Conservation (phyloP, 2,888 invertebrate species). For the Acanthopleura granulata region DNA sequence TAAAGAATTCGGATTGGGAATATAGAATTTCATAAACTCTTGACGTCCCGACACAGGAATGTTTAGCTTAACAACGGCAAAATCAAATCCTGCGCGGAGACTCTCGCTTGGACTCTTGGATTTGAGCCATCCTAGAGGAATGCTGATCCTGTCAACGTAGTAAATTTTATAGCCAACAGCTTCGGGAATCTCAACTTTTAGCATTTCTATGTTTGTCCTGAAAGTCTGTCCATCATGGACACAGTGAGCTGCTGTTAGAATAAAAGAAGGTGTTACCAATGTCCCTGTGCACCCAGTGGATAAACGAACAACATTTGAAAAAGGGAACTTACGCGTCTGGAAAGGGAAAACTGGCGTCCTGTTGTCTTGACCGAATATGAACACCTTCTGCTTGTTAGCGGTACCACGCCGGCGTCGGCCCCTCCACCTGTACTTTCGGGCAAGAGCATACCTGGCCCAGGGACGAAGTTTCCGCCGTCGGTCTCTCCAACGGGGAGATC, state of each 20-base stretch:
- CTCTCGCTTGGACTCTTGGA: conserved; percentile 32
- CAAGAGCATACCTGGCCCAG: not conserved
- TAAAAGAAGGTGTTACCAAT: conserved; percentile 53
- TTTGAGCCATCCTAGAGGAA: conserved; percentile 50
- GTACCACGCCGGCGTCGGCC: not conserved
- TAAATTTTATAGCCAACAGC: conserved; percentile 49
- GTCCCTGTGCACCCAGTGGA: conserved; percentile 64
- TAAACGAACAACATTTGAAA: conserved; percentile 56
- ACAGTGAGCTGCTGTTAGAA: conserved; percentile 65
- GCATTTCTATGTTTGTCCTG: conserved; percentile 47
- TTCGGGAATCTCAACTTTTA: conserved; percentile 57
- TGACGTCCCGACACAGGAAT: conserved; percentile 48
- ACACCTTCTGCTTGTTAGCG: conserved; percentile 20
- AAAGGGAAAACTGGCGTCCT: conserved; percentile 36
- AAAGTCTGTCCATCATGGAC: conserved; percentile 56
- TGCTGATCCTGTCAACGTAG: conserved; percentile 53
- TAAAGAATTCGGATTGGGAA: conserved; percentile 39
- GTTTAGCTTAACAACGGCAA: conserved; percentile 54
- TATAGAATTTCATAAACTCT: conserved; percentile 52
- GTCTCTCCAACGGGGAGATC: not conserved
- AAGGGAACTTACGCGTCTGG: conserved; percentile 52
- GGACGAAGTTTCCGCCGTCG: not conserved
- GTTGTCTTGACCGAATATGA: conserved; percentile 43
- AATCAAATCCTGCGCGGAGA: conserved; percentile 49
- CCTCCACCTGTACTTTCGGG: not conserved